These are phyloP conservation scores for Rhyzopertha dominica DNA, from an alignment of 1,140 invertebrate species.

Conservation along the genomic window DNA sequence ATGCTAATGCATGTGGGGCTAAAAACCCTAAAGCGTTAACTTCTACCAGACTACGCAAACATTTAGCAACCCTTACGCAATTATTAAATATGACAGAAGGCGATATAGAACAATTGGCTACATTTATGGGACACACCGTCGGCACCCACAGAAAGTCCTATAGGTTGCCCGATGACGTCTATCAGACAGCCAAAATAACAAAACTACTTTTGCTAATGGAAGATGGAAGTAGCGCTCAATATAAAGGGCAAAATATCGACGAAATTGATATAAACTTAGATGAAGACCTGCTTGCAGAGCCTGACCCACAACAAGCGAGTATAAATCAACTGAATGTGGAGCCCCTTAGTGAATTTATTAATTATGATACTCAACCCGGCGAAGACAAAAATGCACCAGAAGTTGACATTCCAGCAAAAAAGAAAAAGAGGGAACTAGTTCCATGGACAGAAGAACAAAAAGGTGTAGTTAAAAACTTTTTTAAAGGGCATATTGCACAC, in stretches of 20 bases:
- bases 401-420: too few relatives aligned
- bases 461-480: slow-evolving; percentile 18
- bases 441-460: too few relatives aligned
- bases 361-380: too few relatives aligned
- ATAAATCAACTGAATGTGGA: too few relatives aligned
- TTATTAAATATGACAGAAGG: slow-evolving; percentile 36
- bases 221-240: slow-evolving; percentile 32
- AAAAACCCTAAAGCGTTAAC: slow-evolving; percentile 17
- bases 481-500: slow-evolving; percentile 27
- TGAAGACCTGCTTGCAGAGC: slow-evolving; percentile 18
- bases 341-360: too few relatives aligned
- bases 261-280: slow-evolving; percentile 40
- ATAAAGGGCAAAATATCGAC: slow-evolving; percentile 35
- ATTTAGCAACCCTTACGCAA: slow-evolving; percentile 40
- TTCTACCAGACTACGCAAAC: slow-evolving; percentile 36
- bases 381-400: too few relatives aligned
- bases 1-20: slow-evolving; percentile 11
- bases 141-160: slow-evolving; percentile 17
- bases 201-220: slow-evolving; percentile 26
- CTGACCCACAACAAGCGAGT: too few relatives aligned
- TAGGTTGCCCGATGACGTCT: slow-evolving; percentile 21
- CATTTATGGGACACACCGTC: slow-evolving; percentile 35
- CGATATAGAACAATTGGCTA: slow-evolving; percentile 37
- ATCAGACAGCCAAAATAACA: slow-evolving; percentile 20
- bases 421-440: too few relatives aligned